These are phyloP conservation scores for Astur gentilis DNA, from an alignment of 2,113 vertebrate species.

Conservation along the genomic window DNA sequence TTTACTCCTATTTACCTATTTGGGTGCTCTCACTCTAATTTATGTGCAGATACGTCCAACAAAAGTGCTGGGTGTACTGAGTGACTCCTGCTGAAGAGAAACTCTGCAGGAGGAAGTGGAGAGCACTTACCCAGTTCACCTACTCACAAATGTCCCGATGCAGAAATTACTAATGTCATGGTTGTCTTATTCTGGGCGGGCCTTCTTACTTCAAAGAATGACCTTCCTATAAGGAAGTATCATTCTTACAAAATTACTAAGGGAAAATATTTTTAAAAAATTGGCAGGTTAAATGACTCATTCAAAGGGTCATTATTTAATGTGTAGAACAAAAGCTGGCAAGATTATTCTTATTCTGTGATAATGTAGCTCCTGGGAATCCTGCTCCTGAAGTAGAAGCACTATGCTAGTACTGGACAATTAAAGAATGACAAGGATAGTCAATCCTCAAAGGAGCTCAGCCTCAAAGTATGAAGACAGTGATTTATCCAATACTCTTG, in stretches of 20 bases:
- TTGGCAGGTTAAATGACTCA: background rate
- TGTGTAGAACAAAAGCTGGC: background rate
- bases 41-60: background rate
- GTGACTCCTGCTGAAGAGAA: background rate
- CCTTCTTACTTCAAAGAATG: constrained; percentile 13
- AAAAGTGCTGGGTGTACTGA: background rate
- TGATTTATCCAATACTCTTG: background rate
- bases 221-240: constrained; percentile 26
- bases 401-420: background rate
- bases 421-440: background rate
- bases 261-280: background rate
- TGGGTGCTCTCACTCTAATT: background rate
- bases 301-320: background rate
- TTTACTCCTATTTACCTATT: background rate
- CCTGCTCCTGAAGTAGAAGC: background rate
- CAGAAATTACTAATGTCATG: background rate
- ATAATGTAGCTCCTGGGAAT: background rate
- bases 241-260: background rate
- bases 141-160: background rate
- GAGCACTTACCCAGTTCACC: background rate
- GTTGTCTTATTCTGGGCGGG: background rate
- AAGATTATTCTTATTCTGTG: background rate
- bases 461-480: background rate
- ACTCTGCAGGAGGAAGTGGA: background rate
- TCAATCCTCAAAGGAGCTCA: background rate